Base-by-base conservation (phyloP, 2,113 vertebrate species). In the Procavia capensis region DNA sequence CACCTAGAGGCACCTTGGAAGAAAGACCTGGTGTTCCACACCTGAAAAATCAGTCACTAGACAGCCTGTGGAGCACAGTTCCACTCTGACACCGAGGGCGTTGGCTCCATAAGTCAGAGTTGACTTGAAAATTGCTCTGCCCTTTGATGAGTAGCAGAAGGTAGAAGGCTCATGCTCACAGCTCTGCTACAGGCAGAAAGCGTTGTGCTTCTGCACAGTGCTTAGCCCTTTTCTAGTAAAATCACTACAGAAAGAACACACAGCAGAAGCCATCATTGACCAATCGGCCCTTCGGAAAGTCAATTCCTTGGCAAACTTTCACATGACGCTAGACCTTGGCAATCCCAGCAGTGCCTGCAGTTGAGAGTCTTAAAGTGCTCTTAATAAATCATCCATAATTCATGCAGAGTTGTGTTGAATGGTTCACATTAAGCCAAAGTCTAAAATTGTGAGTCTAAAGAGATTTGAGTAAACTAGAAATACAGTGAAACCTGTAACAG, bases 321-420 rank as follows among this genome's bases (percentile, higher is more conserved):
- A 78, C 14, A 36, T 85, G 90, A 93, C 10, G n/a, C 5, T 9
- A 95, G 54, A 39, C 70, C 91, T 54, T 22, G 47, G 83, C 68
- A 54, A 92, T 68, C 82, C 36, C 81, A 66, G 87, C 57, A 97
- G 80, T 1, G 76, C 19, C 88, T 70, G 57, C 75, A 76, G 25
- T 70, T 92, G 88, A 93, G 68, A 95, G 92, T 86, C 41, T 39
- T 92, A 81, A 43, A 78, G 47, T 29, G 27, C 54, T 89, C 88
- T 86, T 70, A 31, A 81, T 91, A 97, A 97, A 95, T 96, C 68
- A 81, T 45, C 96, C 96, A 6, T 86, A 59, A 76, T 96, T 96
- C 84, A 61, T 59, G 61, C 16, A 57, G 59, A 36, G 72, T 20
- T 80, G 27, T 31, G 27, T 29, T 68, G 61, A 95, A 95, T 64